Base-by-base conservation (phyloP, 1,140 invertebrate genomes). In the Aphis gossypii region DNA sequence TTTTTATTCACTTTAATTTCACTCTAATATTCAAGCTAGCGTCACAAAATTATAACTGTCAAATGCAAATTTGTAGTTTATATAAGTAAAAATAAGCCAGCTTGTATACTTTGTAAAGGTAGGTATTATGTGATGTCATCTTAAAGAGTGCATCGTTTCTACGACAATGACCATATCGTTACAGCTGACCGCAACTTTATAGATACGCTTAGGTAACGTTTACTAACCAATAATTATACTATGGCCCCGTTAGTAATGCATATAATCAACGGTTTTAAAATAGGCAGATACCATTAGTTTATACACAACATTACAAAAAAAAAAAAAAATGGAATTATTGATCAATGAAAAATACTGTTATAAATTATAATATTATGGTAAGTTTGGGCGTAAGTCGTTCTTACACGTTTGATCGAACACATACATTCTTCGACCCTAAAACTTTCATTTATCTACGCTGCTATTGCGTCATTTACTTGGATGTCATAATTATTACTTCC, bases 361-460 rank as follows among this genome's bases (percentile, higher is more conserved):
- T 76, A 68, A 68, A n/a, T 35, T 76, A n/a, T 76, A 68, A 68
- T 68, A n/a, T 68, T n/a, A 68, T 30, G 3, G 0, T 68, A 76
- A 83, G 35, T 41, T 83, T 83, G 38, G 82, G 82, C 82, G 38
- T 83, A 83, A 76, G 7, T 9, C 83, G 83, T 44, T 46, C 46
- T 44, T 86, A 44, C 41, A 46, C 25, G 23, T 86, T 44, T 44
- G 25, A 86, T 86, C 41, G 41, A 86, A 86, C 83, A 4, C 9
- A 23, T 25, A 23, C 38, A 38, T 84, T 25, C 83, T 4, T 25
- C 41, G 23, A 44, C 83, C 83, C 38, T 86, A 86, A 41, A 46
- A 86, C 83, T 86, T 86, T 86, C 83, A 86, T 86, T 86, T 86
- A 86, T 44, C 41, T 25, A 44, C 46, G 38, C 41, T 41, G 14